Base-by-base conservation (phyloP, 2,797 vertebrate genomes). In the Danio choprae region DNA sequence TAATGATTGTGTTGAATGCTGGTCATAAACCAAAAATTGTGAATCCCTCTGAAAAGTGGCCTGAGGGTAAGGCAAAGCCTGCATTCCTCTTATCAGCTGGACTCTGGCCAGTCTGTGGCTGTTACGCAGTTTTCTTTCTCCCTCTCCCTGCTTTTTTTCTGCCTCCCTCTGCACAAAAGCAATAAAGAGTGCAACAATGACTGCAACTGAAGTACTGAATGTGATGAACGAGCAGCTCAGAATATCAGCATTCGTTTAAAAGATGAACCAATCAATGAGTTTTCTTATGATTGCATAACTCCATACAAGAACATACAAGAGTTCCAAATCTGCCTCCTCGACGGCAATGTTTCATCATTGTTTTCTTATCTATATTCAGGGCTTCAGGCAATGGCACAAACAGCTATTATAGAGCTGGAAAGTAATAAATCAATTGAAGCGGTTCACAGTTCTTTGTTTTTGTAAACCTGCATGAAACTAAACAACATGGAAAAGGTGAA, bases 371-470 rank as follows among this genome's bases (percentile, higher is more conserved):
- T 70, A 68, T 55, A 79, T 62, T 76, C 64, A 74, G 41, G 51
- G 68, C 74, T 73, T 71, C 13, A 63, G 70, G 83, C 62, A 69
- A 50, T 15, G 5, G 36, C 29, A 83, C 29, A 43, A 59, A 73
- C 78, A 83, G 55, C 67, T 62, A 65, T 44, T 62, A 68, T 41
- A 72, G 36, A 67, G 63, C 55, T 43, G 53, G 38, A 41, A 67
- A 12, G 62, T 38, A 68, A 59, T 74, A 81, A 80, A 86, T 77
- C 63, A 81, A 29, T 38, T 22, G 9, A 60, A 60, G 18, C 15
- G 36, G 5, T 41, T 16, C 63, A 55, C 29, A 51, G 38, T 48
- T 59, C 7, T 67, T 62, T 36, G 29, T 38, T 51, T 55, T 40
- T 8, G 22, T 40, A 44, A 56, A 65, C 6, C 29, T 64, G 12